These are phyloP conservation scores for Dendropsophus ebraccatus DNA, from an alignment of 2,113 vertebrate species.

Conservation along the genomic window DNA sequence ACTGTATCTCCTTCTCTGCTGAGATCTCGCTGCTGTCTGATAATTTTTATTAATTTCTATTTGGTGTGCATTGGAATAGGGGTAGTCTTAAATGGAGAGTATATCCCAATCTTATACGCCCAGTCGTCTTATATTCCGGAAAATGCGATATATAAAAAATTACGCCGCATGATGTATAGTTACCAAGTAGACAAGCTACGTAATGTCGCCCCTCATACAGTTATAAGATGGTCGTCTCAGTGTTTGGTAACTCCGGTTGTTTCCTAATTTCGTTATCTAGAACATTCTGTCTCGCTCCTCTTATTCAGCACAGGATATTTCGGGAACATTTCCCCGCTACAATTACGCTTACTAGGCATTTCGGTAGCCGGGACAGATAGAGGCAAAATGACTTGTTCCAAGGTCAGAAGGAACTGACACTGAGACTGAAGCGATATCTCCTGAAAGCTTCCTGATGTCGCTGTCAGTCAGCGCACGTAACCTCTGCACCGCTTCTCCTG, in stretches of 20 bases:
- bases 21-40: too few relatives aligned
- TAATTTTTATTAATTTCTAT: too few relatives aligned
- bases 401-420: conserved; percentile 9
- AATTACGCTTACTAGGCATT: conserved; percentile 13
- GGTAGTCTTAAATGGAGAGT: too few relatives aligned
- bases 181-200: background rate
- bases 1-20: too few relatives aligned
- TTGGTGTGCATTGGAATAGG: too few relatives aligned
- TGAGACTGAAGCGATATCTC: background rate
- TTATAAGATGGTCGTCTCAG: background rate
- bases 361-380: background rate
- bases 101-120: too few relatives aligned
- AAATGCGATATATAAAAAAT: too few relatives aligned
- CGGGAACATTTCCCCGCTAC: background rate
- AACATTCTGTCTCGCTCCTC: background rate
- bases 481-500: background rate
- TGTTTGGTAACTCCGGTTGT: background rate
- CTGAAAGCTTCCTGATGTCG: background rate
- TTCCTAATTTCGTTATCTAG: background rate
- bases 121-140: too few relatives aligned
- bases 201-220: background rate
- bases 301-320: conserved; percentile 2
- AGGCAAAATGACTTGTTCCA: conserved; percentile 21
- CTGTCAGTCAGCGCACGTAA: conserved; percentile 15
- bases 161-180: too few relatives aligned